Evolutionary conservation across 2,888 invertebrate genomes (phyloP).

Genomic region (Microctonus hyperodae): DNA sequence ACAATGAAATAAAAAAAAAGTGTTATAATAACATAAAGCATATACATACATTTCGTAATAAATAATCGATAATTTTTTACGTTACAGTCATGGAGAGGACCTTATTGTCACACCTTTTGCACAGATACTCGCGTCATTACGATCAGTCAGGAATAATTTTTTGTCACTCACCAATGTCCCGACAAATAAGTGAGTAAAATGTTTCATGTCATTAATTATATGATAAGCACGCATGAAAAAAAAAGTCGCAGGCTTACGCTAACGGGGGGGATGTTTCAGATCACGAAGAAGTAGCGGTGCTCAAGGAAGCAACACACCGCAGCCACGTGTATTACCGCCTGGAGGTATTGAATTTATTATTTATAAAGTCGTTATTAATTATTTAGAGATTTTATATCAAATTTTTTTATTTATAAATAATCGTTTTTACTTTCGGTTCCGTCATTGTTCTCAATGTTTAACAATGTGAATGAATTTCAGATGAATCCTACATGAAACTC

Average conservation of each 20-base stretch:
- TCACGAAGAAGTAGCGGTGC: conserved; percentile 81
- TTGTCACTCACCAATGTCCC: conserved; percentile 95
- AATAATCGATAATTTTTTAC: conserved; percentile 39
- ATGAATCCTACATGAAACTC: conserved; percentile 92
- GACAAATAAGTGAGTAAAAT: conserved; percentile 80
- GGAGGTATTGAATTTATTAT: conserved; percentile 67
- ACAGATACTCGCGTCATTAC: conserved; percentile 98
- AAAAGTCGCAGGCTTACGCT: neutral
- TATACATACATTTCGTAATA: neutral
- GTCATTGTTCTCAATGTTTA: neutral
- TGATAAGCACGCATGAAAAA: neutral
- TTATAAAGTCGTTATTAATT: too few relatives aligned
- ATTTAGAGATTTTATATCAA: too few relatives aligned
- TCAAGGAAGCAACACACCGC: conserved; percentile 75
- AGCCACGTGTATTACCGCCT: conserved; percentile 75
- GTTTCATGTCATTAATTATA: conserved; percentile 38
- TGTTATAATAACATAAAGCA: neutral
- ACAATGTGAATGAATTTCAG: conserved; percentile 65
- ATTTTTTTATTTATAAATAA: too few relatives aligned
- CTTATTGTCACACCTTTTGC: conserved; percentile 99
- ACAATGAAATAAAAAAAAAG: neutral
- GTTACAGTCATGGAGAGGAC: conserved; percentile 94
- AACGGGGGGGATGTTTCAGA: conserved; percentile 61
- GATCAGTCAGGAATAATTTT: conserved; percentile 98
- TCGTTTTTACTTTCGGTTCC: neutral